Evolutionary conservation across 2,888 invertebrate species (phyloP), one percentile per base, ranked within the genome.

Genomic region (Junonia oenone): DNA sequence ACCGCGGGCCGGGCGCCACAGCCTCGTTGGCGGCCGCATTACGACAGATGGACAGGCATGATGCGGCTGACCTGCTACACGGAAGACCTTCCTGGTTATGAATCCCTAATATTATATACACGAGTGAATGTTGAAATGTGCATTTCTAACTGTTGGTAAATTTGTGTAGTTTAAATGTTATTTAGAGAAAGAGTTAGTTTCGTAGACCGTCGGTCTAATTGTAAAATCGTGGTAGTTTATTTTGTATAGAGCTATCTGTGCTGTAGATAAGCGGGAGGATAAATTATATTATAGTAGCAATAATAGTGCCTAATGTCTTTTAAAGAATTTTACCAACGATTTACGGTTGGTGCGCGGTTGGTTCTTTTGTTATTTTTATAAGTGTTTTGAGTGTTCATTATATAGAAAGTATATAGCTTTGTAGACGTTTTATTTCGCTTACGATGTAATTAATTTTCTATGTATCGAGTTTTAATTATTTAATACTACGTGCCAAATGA

Each of bases 1-100:
- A 97, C 78, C 92, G 96, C 57, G 95, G 96, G 63, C 93, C 95
- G 52, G 94, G 95, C 51, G 96, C 97, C 54, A 92, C 95, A 27
- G 94, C 95, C 37, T 95, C 96, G 71, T 91, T 97, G 62, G 89
- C 81, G 19, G 75, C 84, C 35, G 88, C 89, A 3, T 63, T 89
- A 45, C 79, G 87, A 3, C 85, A 83, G 57, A 83, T 88, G 79
- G 90, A 87, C 54, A 77, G 88, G 43, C 88, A 87, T 63, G 90
- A 89, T 55, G 88, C 89, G 37, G 88, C 89, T 1, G 89, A 89
- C 59, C 61, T 89, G 29, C 76, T 89, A 2, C 88, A 87, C 61
- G 82, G 76, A n/a, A 73, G 88, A 48, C 89, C 89, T 33, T 87
- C 89, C 54, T 89, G 89, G 89, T 82, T 89, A 85, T 89, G 84